Evolutionary conservation across 2,888 invertebrate genomes (phyloP).

Genomic region (Galerucella nymphaeae): DNA sequence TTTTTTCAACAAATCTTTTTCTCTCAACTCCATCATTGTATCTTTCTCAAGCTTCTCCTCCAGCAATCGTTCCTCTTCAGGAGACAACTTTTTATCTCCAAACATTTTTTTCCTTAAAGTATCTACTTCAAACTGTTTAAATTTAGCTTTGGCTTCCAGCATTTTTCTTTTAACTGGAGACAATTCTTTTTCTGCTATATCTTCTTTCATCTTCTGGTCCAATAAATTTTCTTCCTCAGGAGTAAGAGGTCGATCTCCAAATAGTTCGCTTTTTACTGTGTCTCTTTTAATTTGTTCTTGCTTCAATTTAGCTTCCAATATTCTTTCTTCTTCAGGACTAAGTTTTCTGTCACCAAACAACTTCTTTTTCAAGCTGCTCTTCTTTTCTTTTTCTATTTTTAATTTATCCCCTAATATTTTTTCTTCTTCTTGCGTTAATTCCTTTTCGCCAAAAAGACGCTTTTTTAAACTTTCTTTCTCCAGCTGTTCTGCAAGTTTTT

Average conservation of each 20-base stretch:
- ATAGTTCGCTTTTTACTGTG: neutral
- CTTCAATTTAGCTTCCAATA: slow-evolving; percentile 4
- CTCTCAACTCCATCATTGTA: neutral
- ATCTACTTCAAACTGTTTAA: neutral
- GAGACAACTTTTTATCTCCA: neutral
- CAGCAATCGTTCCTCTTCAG: slow-evolving; percentile 7
- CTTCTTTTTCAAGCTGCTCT: neutral
- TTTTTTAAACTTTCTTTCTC: neutral
- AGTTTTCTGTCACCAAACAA: neutral
- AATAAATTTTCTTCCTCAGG: neutral
- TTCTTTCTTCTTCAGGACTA: slow-evolving; percentile 8
- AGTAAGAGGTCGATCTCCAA: neutral
- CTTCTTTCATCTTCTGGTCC: neutral
- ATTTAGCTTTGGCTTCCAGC: neutral
- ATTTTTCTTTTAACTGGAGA: neutral
- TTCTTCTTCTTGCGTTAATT: neutral
- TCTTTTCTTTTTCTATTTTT: neutral
- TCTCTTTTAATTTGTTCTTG: slow-evolving; percentile 7
- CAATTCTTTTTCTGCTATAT: neutral
- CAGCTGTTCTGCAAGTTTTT: neutral
- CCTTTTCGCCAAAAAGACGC: neutral
- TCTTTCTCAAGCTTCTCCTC: neutral
- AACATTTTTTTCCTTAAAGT: neutral
- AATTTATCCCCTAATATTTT: slow-evolving; percentile 1
- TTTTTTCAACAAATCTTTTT: neutral